Evolutionary conservation across 2,113 vertebrate species (phyloP), one percentile per base, ranked within the genome.

Genomic region (Trematomus loennbergii): DNA sequence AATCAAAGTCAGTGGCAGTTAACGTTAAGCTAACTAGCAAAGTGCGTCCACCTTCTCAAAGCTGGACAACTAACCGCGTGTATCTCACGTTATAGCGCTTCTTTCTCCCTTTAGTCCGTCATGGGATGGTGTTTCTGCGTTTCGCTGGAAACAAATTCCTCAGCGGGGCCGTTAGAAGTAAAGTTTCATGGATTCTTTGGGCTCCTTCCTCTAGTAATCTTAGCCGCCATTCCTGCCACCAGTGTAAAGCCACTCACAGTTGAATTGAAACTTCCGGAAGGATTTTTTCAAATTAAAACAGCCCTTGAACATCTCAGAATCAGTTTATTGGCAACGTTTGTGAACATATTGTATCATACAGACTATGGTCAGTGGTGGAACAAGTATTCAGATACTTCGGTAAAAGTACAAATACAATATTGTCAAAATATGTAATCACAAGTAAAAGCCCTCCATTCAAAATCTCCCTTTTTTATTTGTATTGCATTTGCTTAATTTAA

Each of bases 201-300:
- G 90, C 75, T 93, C 90, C 92, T 95, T 95, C 93, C 88, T 91
- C 88, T 81, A 71, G 86, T 94, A 88, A 92, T 91, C 93, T 93
- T 89, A 91, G 95, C 95, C 94, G 94, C 94, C 95, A 96, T 95
- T 96, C 92, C 95, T 87, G 77, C 92, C 86, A 83, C 68, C 81
- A 79, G 62, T 17, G 72, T 85, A 73, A 85, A 87, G 57, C 1
- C 16, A 40, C 12, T 4, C 36, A 2, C 53, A 33, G 77, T 9
- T 5, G 36, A 13, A 6, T 12, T 0, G 0, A 0, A 0, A 50
- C 59, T 85, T 92, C 91, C 86, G 79, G 64, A 10, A 0, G 0
- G 20, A 0, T 6, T 17, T 8, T 62, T 89, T 83, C 85, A 89
- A 72, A 88, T 15, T 91, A 88, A 90, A 81, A 69, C 49, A n/a